phyloP scores from a whole-genome alignment of 1,140 invertebrate genomes.

The Neodiprion pinetum region DNA sequence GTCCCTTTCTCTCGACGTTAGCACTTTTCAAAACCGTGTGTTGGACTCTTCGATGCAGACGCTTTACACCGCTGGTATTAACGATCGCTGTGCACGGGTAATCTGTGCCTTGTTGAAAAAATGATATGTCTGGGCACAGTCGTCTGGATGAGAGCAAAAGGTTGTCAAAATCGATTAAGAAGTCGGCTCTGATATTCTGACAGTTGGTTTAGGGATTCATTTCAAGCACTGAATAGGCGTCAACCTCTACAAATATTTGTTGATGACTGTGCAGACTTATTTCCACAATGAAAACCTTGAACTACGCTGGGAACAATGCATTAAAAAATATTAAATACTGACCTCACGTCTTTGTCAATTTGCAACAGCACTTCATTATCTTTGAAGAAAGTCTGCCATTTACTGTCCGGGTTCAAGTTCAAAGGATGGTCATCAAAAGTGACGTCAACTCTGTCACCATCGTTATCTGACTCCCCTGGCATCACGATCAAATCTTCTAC shows the following conservation, averaged over 20 bases:
- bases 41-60: constrained; percentile 88
- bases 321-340: constrained; percentile 17
- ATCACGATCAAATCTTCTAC: constrained; percentile 83
- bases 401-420: constrained; percentile 92
- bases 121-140: constrained; percentile 95
- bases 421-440: constrained; percentile 83
- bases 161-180: background rate
- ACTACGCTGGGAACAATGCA: no score
- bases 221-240: no score
- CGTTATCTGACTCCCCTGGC: constrained; percentile 68
- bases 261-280: no score
- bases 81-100: constrained; percentile 81
- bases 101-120: constrained; percentile 93
- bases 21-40: constrained; percentile 85
- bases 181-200: background rate
- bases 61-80: constrained; percentile 75
- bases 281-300: no score
- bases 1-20: constrained; percentile 85
- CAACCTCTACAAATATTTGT: no score
- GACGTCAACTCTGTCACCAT: constrained; percentile 63
- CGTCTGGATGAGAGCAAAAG: constrained; percentile 64
- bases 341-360: constrained; percentile 97
- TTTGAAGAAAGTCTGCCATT: constrained; percentile 94
- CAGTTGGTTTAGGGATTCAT: constrained; percentile 19
- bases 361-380: constrained; percentile 96